A percentile compares a stretch with the other conserved stretches of the same genome.
Evolutionary conservation across 2,888 invertebrate species (phyloP).

Genomic region (Oligia fasciuncula): DNA sequence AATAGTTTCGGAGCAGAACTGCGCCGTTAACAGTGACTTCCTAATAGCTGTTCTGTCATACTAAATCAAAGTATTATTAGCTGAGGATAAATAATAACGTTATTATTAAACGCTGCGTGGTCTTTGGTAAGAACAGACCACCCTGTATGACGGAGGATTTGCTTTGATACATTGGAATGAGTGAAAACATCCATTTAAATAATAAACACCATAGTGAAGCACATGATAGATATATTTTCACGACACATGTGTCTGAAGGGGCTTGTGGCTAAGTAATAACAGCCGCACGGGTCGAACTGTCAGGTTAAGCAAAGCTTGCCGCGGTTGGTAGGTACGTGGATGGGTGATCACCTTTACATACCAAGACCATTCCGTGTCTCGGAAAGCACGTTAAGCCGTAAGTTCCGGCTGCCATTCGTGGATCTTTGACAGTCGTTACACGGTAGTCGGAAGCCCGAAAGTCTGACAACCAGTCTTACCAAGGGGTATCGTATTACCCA

Average conservation of each 20-base stretch:
- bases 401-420: not conserved
- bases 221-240: conserved; percentile 5
- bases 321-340: not conserved
- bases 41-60: conserved; percentile 50
- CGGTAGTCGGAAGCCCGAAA: not conserved
- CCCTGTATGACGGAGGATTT: conserved; percentile 12
- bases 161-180: conserved; percentile 8
- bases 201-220: conserved; percentile 13
- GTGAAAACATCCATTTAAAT: conserved; percentile 17
- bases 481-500: not conserved
- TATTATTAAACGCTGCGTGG: conserved; percentile 48
- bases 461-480: not conserved
- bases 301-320: not conserved
- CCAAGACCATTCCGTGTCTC: not conserved
- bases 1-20: conserved; percentile 44
- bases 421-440: not conserved
- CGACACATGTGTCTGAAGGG: not conserved
- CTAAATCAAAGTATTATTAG: conserved; percentile 58
- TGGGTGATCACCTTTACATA: not conserved
- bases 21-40: conserved; percentile 45
- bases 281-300: not conserved
- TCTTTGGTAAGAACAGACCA: conserved; percentile 35
- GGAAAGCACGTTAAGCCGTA: not conserved
- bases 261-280: not conserved
- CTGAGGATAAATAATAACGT: conserved; percentile 42